These are phyloP conservation scores for Nasonia oneida DNA, from an alignment of 2,888 invertebrate genomes.

Conservation along the genomic window DNA sequence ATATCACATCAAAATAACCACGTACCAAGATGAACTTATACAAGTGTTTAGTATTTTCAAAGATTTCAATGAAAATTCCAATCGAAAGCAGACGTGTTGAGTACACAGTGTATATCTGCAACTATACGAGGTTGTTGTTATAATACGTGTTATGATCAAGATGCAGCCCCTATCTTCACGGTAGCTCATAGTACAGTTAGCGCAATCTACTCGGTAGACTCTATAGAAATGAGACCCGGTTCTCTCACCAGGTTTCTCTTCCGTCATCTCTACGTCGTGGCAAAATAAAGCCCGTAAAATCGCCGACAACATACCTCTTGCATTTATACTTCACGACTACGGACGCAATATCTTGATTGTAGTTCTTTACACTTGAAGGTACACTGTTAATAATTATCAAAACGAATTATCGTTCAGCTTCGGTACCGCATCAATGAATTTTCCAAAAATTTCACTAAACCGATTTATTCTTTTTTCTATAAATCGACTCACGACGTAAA, in stretches of 20 bases:
- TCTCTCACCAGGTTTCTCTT: neutral
- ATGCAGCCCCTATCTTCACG: neutral
- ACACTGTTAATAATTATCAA: neutral
- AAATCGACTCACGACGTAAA: neutral
- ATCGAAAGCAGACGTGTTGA: neutral
- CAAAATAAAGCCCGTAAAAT: slow-evolving; percentile 15
- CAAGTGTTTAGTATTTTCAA: neutral
- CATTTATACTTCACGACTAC: neutral
- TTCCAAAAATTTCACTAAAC: neutral
- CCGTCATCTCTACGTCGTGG: slow-evolving; percentile 39
- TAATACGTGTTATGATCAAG: neutral
- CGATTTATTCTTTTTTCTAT: neutral
- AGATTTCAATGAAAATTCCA: neutral
- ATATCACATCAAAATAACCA: too few species aligned
- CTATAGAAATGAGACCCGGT: neutral
- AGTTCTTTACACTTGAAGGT: neutral
- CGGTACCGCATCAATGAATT: neutral
- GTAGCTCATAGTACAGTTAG: neutral
- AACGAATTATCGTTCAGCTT: neutral
- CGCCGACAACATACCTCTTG: neutral
- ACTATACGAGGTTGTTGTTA: neutral
- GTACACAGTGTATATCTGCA: neutral
- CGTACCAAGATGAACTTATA: neutral
- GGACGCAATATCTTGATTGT: neutral
- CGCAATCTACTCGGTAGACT: neutral